Conservation (phyloP, 1,140 invertebrate genomes). For the Caenorhabditis tropicalis region DNA sequence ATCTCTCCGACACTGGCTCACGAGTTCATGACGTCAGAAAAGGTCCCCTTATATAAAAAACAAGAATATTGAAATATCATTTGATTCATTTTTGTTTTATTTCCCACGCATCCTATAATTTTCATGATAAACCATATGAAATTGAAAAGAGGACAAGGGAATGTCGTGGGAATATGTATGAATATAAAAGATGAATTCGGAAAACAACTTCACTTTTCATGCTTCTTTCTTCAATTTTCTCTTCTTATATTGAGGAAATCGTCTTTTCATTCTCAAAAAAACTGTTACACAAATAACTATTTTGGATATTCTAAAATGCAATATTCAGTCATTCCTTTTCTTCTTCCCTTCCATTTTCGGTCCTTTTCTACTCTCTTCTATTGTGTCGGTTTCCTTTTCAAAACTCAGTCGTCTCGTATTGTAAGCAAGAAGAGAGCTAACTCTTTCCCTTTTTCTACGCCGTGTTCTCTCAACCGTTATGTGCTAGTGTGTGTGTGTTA, state of each 20-base stretch:
- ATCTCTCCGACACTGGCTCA: constrained; percentile 9
- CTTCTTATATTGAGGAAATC: neutral
- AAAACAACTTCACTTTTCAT: neutral
- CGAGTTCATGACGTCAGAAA: neutral
- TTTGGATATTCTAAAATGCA: neutral
- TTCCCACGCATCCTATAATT: constrained; percentile 30
- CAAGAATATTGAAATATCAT: neutral
- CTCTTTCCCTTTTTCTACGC: neutral
- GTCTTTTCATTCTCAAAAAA: neutral
- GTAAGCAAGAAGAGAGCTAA: neutral
- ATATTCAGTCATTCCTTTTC: neutral
- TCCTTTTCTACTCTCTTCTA: neutral
- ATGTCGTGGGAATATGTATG: neutral
- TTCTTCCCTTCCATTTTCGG: neutral
- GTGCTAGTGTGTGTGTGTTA: too few relatives aligned
- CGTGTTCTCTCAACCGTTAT: constrained; percentile 16
- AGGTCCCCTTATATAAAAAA: neutral
- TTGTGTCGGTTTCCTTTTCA: constrained; percentile 32
- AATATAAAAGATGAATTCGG: neutral
- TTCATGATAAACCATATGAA: neutral
- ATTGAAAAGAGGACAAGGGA: neutral
- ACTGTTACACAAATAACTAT: neutral
- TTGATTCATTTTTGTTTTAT: neutral
- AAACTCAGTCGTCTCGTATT: neutral
- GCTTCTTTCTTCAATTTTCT: neutral